Evolutionary conservation across 2,888 invertebrate species (phyloP), one percentile per base, ranked within the genome.

Genomic region (Hoplodrina blanda): DNA sequence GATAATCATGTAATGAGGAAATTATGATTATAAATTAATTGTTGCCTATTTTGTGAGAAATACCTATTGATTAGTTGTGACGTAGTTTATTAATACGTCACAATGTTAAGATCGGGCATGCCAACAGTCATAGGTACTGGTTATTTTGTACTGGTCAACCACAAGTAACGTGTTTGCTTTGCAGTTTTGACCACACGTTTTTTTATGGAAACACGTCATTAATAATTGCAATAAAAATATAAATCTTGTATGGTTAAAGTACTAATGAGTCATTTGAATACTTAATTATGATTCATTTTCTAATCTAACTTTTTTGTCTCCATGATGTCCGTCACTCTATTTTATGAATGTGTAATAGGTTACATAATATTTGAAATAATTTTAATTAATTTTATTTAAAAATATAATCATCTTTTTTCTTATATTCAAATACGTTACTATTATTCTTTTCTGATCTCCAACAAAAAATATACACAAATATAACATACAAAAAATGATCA

Each of bases 1-100:
- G 10, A 17, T 25, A 46, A 62, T 70, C 50, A 30, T 37, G n/a
- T 60, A 69, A 76, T 66, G 25, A 76, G 81, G 78, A 76, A 69
- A 80, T 50, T 49, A 59, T 25, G 15, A 46, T 41, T 33, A 20
- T 50, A 54, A 76, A 80, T 60, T 60, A 55, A 76, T 69, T 63
- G 20, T 44, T 19, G 49, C 13, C 30, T 41, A 52, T 63, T 68
- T 61, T 25, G 60, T 74, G 37, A 67, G 25, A 56, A 19, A 66
- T 66, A 62, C 46, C 55, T 67, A 63, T 63, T 33, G 7, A 62
- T 68, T 37, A 19, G 4, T 37, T 53, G 46, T 80, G 62, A 63
- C 65, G 65, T 70, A 59, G 19, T 44, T 61, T 2, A 46, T 55
- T 33, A 60, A 44, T n/a, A 74, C 63, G 80, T 74, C 69, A 80